Evolutionary conservation across 2,888 invertebrate genomes (phyloP), one percentile per base, ranked within the genome.

Genomic region (Macaria notata): DNA sequence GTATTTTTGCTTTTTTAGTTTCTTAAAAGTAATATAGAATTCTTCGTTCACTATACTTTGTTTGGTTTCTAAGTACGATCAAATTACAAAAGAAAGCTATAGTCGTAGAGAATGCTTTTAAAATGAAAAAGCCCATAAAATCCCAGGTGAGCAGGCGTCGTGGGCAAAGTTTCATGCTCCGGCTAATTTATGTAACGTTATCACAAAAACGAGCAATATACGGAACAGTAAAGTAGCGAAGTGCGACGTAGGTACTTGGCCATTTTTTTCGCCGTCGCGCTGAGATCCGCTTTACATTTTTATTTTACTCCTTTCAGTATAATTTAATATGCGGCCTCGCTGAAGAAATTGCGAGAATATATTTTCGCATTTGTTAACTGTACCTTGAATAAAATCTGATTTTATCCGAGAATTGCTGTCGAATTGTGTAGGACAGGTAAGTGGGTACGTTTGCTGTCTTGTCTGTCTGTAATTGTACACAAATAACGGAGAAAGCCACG

Each of bases 241-340:
- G 67, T 66, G 61, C 56, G 52, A 65, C 60, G 64, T n/a, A n/a
- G n/a, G n/a, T 66, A 68, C 73, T 71, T 68, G 67, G 60, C 60
- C 61, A 61, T 77, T 80, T 79, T 79, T 79, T 70, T 74, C 68
- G 69, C 67, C 76, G 69, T 75, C 73, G 78, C 74, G 72, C 72
- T 70, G 78, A 78, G 81, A 83, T 79, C 74, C 78, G 73, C 78
- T 84, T 84, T 81, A 79, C 81, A 82, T 84, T 85, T 84, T 85
- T 84, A 83, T 84, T 84, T 84, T 75, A 83, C 82, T 83, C 80
- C 81, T 85, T 85, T 84, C 78, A 80, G 75, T 83, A 75, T 86
- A 86, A 86, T 86, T 86, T 85, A 84, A 86, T 85, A 86, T 84
- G 83, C 82, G 76, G 81, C 79, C 78, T 79, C 75, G 78, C 75